These are phyloP conservation scores for Gastrophysa polygoni DNA, from an alignment of 2,888 invertebrate genomes.

Conservation along the genomic window DNA sequence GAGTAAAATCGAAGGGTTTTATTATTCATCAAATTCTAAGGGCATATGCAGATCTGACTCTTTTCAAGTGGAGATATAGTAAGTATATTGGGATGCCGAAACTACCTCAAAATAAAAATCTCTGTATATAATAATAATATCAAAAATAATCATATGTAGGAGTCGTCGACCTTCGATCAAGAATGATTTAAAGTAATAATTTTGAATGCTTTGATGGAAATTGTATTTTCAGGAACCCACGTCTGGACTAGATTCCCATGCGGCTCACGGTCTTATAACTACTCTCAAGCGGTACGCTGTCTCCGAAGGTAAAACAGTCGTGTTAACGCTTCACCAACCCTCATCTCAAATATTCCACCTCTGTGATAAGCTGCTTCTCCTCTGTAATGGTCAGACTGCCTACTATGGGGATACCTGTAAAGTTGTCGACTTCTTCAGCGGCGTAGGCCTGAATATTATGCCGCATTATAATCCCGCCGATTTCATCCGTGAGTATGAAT, in stretches of 20 bases:
- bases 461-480: constrained; percentile 86
- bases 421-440: constrained; percentile 74
- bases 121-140: too few relatives aligned
- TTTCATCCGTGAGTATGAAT: constrained; percentile 78
- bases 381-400: constrained; percentile 75
- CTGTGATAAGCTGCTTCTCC: constrained; percentile 75
- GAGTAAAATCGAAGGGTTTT: too few relatives aligned
- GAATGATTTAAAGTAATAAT: too few relatives aligned
- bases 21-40: too few relatives aligned
- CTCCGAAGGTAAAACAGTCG: constrained; percentile 77
- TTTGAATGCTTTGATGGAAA: too few relatives aligned
- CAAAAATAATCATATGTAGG: too few relatives aligned
- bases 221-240: constrained; percentile 72
- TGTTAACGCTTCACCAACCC: constrained; percentile 82
- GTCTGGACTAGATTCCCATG: constrained; percentile 81
- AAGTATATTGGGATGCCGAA: too few relatives aligned
- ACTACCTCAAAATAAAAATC: too few relatives aligned
- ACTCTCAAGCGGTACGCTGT: constrained; percentile 76
- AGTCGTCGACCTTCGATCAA: too few relatives aligned
- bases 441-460: constrained; percentile 72
- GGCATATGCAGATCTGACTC: too few relatives aligned
- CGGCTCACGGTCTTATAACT: constrained; percentile 75
- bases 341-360: constrained; percentile 84
- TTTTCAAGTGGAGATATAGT: too few relatives aligned
- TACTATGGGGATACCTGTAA: constrained; percentile 76